phyloP scores from a whole-genome alignment of 2,113 vertebrate genomes.

The Myrmecophaga tridactyla region DNA sequence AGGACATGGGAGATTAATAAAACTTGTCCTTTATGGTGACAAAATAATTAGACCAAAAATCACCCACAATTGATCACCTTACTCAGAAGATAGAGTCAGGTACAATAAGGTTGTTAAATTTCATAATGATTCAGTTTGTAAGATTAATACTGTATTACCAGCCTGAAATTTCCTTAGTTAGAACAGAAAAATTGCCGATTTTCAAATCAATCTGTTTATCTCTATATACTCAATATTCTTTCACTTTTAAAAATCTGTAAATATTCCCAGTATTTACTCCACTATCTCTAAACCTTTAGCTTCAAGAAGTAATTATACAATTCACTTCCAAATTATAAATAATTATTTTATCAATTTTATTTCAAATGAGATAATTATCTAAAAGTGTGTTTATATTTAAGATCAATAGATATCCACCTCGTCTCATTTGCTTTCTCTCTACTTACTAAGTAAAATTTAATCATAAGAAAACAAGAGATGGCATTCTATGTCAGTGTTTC shows the following conservation, averaged over 20 bases:
- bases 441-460: slow-evolving; percentile 32
- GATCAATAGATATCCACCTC: neutral
- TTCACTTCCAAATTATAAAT: neutral
- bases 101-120: neutral
- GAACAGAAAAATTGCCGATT: slow-evolving; percentile 29
- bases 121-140: neutral
- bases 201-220: neutral
- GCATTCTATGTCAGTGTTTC: slow-evolving; percentile 14
- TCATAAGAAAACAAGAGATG: neutral
- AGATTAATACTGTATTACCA: slow-evolving; percentile 3
- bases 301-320: slow-evolving; percentile 14
- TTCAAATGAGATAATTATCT: neutral
- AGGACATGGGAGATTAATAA: neutral
- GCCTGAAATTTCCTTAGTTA: neutral
- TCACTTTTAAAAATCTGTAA: neutral
- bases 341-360: slow-evolving; percentile 27
- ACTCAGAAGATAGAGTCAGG: neutral
- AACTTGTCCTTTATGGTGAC: neutral
- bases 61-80: neutral
- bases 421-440: neutral
- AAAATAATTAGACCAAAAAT: neutral
- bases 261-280: slow-evolving; percentile 28
- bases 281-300: neutral
- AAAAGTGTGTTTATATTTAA: slow-evolving; percentile 8
- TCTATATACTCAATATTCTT: neutral